Evolutionary conservation across 2,113 vertebrate genomes (phyloP), one percentile per base, ranked within the genome.

Genomic region (Malurus elegans): DNA sequence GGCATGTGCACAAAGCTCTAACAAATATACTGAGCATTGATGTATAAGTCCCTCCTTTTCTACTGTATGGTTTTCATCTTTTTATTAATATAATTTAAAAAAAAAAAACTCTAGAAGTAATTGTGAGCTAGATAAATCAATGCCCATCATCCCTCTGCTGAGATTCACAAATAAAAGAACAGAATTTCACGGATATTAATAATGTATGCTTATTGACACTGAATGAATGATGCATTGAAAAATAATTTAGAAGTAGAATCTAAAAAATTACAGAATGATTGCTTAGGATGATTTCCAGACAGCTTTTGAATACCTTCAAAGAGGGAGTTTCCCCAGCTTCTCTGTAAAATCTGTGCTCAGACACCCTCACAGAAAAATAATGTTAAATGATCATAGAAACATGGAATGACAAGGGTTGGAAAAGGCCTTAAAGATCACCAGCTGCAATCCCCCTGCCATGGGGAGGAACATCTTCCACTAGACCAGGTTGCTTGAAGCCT

Each of bases 381-480:
- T 20, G 6, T 21, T 61, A 66, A 5, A 18, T 58, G 14, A 58
- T 40, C 57, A 58, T 2, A 31, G 50, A 57, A 18, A 40, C 36
- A 57, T 36, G 40, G n/a, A 65, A 42, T 20, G 15, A 31, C 9
- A 21, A 32, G 25, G 1, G 3, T 7, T 70, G 57, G 28, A 53
- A 65, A 4, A 9, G 36, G 32, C 12, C 3, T 58, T 34, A 53
- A 72, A 47, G 24, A 29, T 4, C 19, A 51, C 6, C 32, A 11
- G 6, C 14, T 57, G 12, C 14, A 57, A 11, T 0, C 5, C 16
- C 14, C 4, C 10, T 47, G n/a, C 24, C 42, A 26, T 6, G 4
- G 12, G 7, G 34, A 67, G 23, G 26, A 40, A 7, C 12, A 25
- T 3, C 4, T 60, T 67, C 26, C 31, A 25, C 40, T 29, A 61